phyloP scores from a whole-genome alignment of 2,888 invertebrate genomes.

The Drosophila quasianomalipes region DNA sequence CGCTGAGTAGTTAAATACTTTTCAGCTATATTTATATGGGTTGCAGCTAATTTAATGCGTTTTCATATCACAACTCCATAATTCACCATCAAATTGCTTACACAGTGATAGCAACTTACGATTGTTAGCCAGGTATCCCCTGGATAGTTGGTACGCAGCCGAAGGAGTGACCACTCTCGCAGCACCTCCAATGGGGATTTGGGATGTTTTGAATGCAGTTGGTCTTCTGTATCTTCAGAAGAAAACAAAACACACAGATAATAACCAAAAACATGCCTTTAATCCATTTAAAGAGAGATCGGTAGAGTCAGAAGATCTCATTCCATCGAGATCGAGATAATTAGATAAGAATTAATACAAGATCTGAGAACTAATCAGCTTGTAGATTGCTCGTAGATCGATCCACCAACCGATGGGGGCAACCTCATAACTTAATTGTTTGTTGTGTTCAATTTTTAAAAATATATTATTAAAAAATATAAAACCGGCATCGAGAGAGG shows the following conservation, averaged over 20 bases:
- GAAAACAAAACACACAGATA: not conserved
- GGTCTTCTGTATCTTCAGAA: too few relatives aligned
- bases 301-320: not conserved
- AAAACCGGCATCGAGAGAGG: not conserved
- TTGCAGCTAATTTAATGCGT: conserved; percentile 60
- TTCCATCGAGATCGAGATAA: not conserved
- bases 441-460: not conserved
- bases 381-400: not conserved
- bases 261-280: not conserved
- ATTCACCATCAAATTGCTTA: not conserved
- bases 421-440: not conserved
- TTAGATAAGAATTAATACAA: not conserved
- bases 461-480: too few relatives aligned
- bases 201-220: not conserved
- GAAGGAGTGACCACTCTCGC: not conserved
- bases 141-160: not conserved
- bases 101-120: not conserved
- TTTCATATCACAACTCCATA: conserved; percentile 20
- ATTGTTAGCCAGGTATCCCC: not conserved
- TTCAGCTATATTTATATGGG: conserved; percentile 52
- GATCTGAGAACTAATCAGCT: not conserved
- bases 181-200: not conserved
- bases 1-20: conserved; percentile 61
- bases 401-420: not conserved
- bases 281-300: not conserved